Percentiles rank a stretch among this genome's conserved stretches.
phyloP scores from a whole-genome alignment of 2,113 vertebrate genomes.

The Columba livia region DNA sequence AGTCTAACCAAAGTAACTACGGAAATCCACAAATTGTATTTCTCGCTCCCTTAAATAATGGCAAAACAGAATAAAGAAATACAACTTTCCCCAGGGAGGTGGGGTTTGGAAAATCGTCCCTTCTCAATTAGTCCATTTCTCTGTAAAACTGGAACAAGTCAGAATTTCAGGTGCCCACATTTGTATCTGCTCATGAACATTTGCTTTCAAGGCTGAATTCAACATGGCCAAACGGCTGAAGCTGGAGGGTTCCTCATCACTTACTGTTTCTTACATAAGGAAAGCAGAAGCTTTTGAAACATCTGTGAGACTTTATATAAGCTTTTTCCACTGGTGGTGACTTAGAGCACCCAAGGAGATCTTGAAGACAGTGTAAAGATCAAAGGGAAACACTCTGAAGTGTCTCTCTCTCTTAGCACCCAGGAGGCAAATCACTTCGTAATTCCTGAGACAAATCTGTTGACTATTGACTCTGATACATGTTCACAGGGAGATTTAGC shows the following conservation, averaged over 20 bases:
- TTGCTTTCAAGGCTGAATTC: background rate
- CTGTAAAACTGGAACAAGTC: background rate
- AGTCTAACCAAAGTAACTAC: background rate
- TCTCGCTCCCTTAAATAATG: background rate
- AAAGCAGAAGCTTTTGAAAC: background rate
- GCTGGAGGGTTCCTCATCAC: background rate
- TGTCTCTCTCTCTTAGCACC: background rate
- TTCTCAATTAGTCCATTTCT: background rate
- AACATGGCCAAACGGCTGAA: background rate
- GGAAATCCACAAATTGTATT: background rate
- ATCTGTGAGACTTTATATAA: background rate
- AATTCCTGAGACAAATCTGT: background rate
- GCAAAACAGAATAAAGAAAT: background rate
- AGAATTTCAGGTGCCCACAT: background rate
- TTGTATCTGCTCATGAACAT: background rate
- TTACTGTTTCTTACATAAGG: background rate
- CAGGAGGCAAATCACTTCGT: background rate
- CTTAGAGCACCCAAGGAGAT: background rate
- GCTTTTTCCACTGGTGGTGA: background rate
- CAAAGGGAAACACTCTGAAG: background rate
- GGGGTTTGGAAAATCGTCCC: background rate
- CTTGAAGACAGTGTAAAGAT: background rate
- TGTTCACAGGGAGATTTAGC: background rate
- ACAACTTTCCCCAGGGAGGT: background rate
- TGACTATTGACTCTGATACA: background rate